phyloP scores from a whole-genome alignment of 1,140 invertebrate species.

The Tetragnatha versicolor region DNA sequence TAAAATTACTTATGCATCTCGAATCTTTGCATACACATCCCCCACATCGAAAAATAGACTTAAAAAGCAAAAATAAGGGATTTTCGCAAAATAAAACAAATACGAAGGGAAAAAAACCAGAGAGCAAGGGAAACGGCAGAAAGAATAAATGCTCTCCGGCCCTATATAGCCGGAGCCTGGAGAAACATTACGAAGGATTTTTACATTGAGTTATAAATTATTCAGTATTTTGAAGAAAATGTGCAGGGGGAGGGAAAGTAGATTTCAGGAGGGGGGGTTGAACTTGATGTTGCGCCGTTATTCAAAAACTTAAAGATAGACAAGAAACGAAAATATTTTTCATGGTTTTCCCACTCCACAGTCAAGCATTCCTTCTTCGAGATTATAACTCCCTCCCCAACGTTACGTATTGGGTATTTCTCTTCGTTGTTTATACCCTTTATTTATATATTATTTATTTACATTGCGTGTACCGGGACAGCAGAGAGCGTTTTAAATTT shows the following conservation, averaged over 20 bases:
- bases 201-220: constrained; percentile 50
- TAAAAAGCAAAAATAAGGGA: constrained; percentile 37
- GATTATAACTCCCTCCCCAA: constrained; percentile 28
- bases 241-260: background rate
- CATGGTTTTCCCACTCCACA: constrained; percentile 26
- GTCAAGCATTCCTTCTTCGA: background rate
- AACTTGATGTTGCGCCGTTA: constrained; percentile 28
- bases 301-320: constrained; percentile 52
- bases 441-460: constrained; percentile 27
- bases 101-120: too few relatives aligned
- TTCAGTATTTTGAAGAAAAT: constrained; percentile 24
- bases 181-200: constrained; percentile 48
- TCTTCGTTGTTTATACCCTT: constrained; percentile 28
- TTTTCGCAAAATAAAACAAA: too few relatives aligned
- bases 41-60: constrained; percentile 15
- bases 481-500: constrained; percentile 40
- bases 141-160: constrained; percentile 14
- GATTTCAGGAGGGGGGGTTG: background rate
- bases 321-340: constrained; percentile 40
- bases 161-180: constrained; percentile 15
- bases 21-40: background rate
- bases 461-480: background rate
- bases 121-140: background rate
- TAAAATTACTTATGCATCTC: constrained; percentile 49
- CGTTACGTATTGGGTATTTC: constrained; percentile 15